Conservation (phyloP, 2,888 invertebrate genomes). For the Xanthorhoe spadicearia region DNA sequence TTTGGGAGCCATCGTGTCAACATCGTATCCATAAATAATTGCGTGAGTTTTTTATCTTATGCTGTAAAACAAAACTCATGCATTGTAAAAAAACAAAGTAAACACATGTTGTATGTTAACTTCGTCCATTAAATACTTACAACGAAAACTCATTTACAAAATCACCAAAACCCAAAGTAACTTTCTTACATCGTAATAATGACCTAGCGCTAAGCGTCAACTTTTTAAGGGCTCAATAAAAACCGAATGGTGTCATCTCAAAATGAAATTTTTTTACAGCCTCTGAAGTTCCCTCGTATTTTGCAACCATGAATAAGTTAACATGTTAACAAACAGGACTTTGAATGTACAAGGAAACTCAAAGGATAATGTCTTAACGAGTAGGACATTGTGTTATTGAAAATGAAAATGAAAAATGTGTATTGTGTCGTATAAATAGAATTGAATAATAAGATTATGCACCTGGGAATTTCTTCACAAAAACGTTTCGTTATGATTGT, state of each 20-base stretch:
- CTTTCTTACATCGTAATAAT: conserved; percentile 40
- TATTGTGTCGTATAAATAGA: neutral
- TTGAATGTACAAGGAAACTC: conserved; percentile 26
- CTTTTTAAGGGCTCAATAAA: conserved; percentile 48
- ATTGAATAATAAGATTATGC: neutral
- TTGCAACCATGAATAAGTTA: conserved; percentile 48
- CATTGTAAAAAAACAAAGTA: too few relatives aligned
- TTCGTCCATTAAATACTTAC: conserved; percentile 20
- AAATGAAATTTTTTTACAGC: conserved; percentile 46
- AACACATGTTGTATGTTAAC: neutral
- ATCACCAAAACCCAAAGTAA: conserved; percentile 19
- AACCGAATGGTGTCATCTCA: conserved; percentile 39
- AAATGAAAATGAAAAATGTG: neutral
- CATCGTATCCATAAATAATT: too few relatives aligned
- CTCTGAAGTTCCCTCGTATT: conserved; percentile 40
- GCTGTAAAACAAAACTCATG: too few relatives aligned
- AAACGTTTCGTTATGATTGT: neutral
- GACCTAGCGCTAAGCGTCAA: conserved; percentile 37
- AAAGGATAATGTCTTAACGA: conserved; percentile 17
- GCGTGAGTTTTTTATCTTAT: too few relatives aligned
- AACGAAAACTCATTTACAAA: conserved; percentile 22
- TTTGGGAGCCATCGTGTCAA: too few relatives aligned
- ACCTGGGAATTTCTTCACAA: neutral
- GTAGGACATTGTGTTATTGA: neutral
- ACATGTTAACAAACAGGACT: conserved; percentile 26